Conservation (phyloP, 2,888 invertebrate genomes). For the Xestia c-nigrum region DNA sequence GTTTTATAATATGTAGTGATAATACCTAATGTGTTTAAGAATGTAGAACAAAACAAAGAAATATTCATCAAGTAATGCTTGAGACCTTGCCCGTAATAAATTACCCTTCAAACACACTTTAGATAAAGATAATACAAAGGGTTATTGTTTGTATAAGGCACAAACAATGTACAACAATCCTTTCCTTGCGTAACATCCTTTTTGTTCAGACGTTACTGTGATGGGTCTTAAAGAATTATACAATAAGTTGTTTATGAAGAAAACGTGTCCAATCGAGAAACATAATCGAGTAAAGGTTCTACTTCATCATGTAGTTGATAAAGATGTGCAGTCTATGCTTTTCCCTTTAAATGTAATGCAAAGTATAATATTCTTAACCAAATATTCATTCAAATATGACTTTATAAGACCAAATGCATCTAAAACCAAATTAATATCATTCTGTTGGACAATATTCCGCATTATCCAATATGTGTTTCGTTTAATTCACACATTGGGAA, state of each 20-base stretch:
- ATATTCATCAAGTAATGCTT: no score
- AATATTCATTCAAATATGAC: slow-evolving; percentile 18
- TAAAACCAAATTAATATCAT: background rate
- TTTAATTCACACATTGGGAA: accelerated
- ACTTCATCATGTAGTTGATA: slow-evolving; percentile 1
- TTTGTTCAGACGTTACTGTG: background rate
- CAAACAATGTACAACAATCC: background rate
- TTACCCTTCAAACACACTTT: background rate
- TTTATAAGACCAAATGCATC: slow-evolving; percentile 2
- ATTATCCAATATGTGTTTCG: background rate
- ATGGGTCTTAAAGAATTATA: slow-evolving; percentile 10
- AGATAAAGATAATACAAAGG: background rate
- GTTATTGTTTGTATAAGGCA: background rate
- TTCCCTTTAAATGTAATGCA: slow-evolving; percentile 13
- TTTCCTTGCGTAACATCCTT: background rate
- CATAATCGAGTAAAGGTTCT: slow-evolving; percentile 1
- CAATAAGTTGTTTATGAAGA: background rate
- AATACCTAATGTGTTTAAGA: no score
- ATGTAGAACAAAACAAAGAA: no score
- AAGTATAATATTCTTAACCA: slow-evolving; percentile 1
- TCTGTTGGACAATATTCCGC: slow-evolving; percentile 16
- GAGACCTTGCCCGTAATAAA: background rate
- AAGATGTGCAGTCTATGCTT: slow-evolving; percentile 24
- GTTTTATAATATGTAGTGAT: no score
- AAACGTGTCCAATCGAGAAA: background rate